Evolutionary conservation across 2,888 invertebrate genomes (phyloP).

Genomic region (Heliconius charithonia): DNA sequence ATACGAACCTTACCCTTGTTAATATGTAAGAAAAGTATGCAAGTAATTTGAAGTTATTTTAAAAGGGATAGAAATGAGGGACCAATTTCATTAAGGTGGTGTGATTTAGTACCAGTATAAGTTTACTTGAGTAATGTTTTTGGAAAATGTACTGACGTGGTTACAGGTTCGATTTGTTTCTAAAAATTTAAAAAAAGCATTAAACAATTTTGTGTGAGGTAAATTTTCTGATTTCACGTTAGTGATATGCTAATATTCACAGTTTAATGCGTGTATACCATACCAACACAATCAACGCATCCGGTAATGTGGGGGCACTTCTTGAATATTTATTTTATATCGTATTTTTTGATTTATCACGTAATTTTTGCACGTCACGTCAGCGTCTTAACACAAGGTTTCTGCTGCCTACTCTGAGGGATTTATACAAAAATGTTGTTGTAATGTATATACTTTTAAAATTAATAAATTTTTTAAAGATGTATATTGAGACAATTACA

Average conservation of each 20-base stretch:
- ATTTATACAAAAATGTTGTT: no score
- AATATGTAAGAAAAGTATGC: constrained; percentile 37
- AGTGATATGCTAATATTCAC: not conserved
- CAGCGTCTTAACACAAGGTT: no score
- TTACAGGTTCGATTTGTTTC: not conserved
- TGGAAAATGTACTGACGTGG: not conserved
- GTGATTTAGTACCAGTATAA: constrained; percentile 5
- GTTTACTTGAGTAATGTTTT: not conserved
- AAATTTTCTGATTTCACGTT: not conserved
- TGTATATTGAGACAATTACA: no score
- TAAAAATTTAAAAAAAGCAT: not conserved
- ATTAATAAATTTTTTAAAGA: no score
- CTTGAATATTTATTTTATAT: not conserved
- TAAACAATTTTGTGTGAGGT: not conserved
- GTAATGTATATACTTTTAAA: no score
- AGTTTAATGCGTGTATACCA: no score
- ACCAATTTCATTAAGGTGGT: constrained; percentile 23
- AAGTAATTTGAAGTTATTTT: constrained; percentile 28
- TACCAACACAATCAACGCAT: no score
- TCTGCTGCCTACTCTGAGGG: no score
- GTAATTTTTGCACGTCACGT: no score
- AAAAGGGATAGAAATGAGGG: constrained; percentile 1
- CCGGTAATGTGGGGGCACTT: not conserved
- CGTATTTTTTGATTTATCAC: no score
- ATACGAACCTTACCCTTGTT: constrained; percentile 31